A percentile compares a stretch with the other conserved stretches of the same genome.
phyloP scores from a whole-genome alignment of 2,113 vertebrate genomes.

The Morone chrysops region DNA sequence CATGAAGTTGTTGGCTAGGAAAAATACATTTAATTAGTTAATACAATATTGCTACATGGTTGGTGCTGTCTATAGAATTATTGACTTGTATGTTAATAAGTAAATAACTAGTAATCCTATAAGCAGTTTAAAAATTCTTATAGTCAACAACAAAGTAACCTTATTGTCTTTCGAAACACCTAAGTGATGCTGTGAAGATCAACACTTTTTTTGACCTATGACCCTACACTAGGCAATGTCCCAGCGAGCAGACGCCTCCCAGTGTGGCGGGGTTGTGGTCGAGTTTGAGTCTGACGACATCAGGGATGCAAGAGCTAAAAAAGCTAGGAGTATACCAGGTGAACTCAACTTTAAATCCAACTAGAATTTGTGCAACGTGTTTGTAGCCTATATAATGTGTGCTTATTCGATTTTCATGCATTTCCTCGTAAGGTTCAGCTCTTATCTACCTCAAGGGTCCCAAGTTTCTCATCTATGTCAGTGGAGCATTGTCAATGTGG shows the following conservation, averaged over 20 bases:
- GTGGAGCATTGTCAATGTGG: constrained; percentile 86
- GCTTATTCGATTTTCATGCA: constrained; percentile 12
- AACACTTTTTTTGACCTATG: constrained; percentile 21
- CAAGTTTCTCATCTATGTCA: constrained; percentile 85
- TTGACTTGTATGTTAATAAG: not conserved
- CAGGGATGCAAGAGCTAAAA: constrained; percentile 66
- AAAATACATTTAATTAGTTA: not conserved
- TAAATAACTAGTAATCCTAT: not conserved
- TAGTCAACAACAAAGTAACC: not conserved
- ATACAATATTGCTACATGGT: not conserved
- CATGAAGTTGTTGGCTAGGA: not conserved
- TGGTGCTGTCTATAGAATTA: not conserved
- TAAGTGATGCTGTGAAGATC: constrained; percentile 2
- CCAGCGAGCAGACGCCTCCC: constrained; percentile 72
- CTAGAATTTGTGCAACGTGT: not conserved
- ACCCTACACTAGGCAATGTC: constrained; percentile 75
- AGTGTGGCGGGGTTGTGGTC: constrained; percentile 74
- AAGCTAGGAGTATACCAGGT: constrained; percentile 77
- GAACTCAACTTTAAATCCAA: constrained; percentile 33
- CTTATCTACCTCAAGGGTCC: constrained; percentile 82
- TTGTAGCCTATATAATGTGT: constrained; percentile 2
- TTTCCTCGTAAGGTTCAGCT: constrained; percentile 77
- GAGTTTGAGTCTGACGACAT: constrained; percentile 77
- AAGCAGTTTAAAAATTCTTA: not conserved
- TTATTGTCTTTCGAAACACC: not conserved